phyloP scores from a whole-genome alignment of 1,140 invertebrate species.

The Drosophila kepulauana region DNA sequence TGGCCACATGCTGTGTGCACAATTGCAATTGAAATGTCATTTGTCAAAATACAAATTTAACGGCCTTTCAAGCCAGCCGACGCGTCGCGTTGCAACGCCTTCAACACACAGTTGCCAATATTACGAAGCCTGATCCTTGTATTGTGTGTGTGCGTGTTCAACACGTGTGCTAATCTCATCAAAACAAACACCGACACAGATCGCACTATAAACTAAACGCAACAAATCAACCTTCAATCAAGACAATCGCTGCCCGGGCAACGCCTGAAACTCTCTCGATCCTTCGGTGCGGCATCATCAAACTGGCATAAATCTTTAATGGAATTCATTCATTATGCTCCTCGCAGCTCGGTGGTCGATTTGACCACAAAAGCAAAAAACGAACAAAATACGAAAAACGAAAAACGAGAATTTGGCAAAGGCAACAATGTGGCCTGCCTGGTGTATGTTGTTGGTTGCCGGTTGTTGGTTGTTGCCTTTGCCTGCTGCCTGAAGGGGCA shows the following conservation, averaged over 20 bases:
- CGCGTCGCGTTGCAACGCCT: conserved; percentile 56
- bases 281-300: conserved; percentile 82
- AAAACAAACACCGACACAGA: conserved; percentile 63
- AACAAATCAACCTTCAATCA: conserved; percentile 84
- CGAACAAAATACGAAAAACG: conserved; percentile 5
- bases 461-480: too few relatives aligned
- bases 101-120: conserved; percentile 6
- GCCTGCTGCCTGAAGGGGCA: conserved; percentile 30
- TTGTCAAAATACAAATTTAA: conserved; percentile 85
- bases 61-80: conserved; percentile 67
- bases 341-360: conserved; percentile 30
- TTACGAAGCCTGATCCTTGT: conserved; percentile 6
- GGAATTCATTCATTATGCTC: conserved; percentile 83
- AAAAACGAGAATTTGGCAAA: conserved; percentile 42
- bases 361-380: conserved; percentile 43
- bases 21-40: conserved; percentile 84
- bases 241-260: conserved; percentile 34
- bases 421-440: conserved; percentile 54
- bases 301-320: conserved; percentile 85
- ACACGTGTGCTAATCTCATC: conserved; percentile 85
- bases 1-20: conserved; percentile 65
- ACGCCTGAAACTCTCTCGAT: conserved; percentile 54
- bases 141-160: conserved; percentile 71
- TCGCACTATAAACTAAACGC: conserved; percentile 60
- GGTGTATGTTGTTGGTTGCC: not conserved